Percentiles rank a stretch among this genome's conserved stretches.
These are phyloP conservation scores for Aleiodes leptofemur DNA, from an alignment of 2,888 invertebrate genomes.

Conservation along the genomic window DNA sequence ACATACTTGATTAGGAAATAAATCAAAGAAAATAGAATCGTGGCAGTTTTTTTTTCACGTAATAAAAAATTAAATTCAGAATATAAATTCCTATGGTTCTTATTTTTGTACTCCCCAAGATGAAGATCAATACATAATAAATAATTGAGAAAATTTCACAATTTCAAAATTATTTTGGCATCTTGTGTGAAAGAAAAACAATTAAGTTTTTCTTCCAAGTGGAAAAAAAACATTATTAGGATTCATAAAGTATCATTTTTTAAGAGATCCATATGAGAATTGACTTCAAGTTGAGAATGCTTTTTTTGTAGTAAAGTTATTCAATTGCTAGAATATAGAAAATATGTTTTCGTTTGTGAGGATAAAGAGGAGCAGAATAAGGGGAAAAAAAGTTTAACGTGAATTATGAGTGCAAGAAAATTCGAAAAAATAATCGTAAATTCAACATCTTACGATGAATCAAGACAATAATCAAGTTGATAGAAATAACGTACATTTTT, in stretches of 20 bases:
- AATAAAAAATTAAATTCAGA: background rate
- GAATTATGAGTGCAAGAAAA: too few relatives aligned
- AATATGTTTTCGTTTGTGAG: background rate
- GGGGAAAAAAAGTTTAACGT: too few relatives aligned
- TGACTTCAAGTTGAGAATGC: conserved; percentile 9
- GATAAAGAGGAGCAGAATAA: too few relatives aligned
- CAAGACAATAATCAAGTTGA: too few relatives aligned
- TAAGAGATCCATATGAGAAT: conserved; percentile 12
- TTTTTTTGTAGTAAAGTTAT: background rate
- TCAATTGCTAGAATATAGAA: background rate
- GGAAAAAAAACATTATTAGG: too few relatives aligned
- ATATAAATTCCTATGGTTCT: background rate
- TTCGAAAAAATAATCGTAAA: too few relatives aligned
- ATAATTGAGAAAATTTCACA: conserved; percentile 4
- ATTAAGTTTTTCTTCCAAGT: background rate
- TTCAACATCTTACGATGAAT: too few relatives aligned
- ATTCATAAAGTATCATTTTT: background rate
- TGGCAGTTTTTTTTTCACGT: too few relatives aligned
- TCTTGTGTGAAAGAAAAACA: background rate
- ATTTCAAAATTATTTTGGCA: conserved; percentile 25
- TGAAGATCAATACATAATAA: conserved; percentile 6
- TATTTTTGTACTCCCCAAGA: background rate
- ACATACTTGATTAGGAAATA: too few relatives aligned
- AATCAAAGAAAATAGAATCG: too few relatives aligned
- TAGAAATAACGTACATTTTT: too few relatives aligned